Conservation (phyloP, 2,797 vertebrate genomes). For the Etheostoma perlongum region DNA sequence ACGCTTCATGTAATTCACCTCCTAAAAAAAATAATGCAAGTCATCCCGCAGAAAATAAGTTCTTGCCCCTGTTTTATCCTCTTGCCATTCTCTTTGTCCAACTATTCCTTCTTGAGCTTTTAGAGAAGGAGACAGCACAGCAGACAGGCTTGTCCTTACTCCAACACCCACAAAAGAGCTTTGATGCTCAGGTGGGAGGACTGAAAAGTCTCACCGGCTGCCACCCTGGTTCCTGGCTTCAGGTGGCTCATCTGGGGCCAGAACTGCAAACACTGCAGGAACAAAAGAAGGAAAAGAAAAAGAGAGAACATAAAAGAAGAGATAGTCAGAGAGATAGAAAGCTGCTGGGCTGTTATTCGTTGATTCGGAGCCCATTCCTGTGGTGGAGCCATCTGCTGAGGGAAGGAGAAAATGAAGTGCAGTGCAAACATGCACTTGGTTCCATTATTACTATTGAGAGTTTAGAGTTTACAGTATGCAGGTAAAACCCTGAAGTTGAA, state of each 20-base stretch:
- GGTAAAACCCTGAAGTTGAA: constrained; percentile 7
- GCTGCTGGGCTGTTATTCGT: constrained; percentile 59
- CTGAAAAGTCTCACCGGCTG: constrained; percentile 55
- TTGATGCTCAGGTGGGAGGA: constrained; percentile 60
- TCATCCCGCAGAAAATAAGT: constrained; percentile 2
- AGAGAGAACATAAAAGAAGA: constrained; percentile 39
- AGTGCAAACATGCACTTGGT: constrained; percentile 34
- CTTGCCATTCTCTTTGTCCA: constrained; percentile 21
- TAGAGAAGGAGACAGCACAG: constrained; percentile 24
- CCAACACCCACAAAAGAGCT: constrained; percentile 53
- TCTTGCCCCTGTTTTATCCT: constrained; percentile 7
- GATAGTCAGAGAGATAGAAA: constrained; percentile 40
- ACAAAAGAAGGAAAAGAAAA: constrained; percentile 9
- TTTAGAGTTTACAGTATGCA: neutral
- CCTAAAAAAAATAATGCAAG: constrained; percentile 33
- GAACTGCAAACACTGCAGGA: constrained; percentile 58
- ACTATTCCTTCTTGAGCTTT: constrained; percentile 25
- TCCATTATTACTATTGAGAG: constrained; percentile 11
- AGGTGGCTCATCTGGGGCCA: constrained; percentile 52
- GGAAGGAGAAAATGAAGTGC: constrained; percentile 33
- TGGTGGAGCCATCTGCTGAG: constrained; percentile 77
- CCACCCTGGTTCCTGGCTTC: constrained; percentile 50
- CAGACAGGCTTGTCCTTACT: constrained; percentile 47
- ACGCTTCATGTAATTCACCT: neutral
- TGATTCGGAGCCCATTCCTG: constrained; percentile 65